phyloP scores from a whole-genome alignment of 2,797 vertebrate species.

The Protonibea diacanthus region DNA sequence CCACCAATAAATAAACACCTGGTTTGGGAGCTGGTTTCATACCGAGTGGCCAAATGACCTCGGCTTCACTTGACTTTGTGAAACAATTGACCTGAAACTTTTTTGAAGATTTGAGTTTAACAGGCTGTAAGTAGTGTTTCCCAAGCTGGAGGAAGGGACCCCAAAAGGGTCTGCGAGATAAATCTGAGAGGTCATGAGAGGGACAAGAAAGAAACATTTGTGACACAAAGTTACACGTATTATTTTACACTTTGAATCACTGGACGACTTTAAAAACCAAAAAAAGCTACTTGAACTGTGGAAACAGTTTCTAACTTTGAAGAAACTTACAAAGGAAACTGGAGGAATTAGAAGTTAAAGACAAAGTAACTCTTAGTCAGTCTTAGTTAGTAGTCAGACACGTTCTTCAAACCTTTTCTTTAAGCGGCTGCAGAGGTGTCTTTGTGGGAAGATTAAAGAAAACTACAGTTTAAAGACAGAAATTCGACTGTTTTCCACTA shows the following conservation, averaged over 20 bases:
- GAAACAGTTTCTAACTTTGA: no score
- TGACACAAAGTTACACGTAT: not conserved
- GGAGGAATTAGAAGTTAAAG: no score
- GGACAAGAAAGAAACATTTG: not conserved
- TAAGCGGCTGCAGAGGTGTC: no score
- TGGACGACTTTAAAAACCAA: no score
- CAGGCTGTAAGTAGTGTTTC: not conserved
- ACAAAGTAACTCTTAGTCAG: no score
- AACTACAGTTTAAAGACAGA: no score
- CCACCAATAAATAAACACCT: conserved; percentile 71
- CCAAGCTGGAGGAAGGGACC: not conserved
- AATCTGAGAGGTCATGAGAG: not conserved
- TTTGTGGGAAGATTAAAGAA: no score
- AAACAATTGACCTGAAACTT: not conserved
- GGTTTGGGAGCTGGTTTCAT: conserved; percentile 35
- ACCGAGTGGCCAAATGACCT: conserved; percentile 20
- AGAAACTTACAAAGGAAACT: no score
- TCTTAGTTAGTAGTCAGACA: no score
- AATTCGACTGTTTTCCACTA: no score
- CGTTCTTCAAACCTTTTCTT: no score
- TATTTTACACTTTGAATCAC: not conserved
- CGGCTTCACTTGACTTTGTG: not conserved
- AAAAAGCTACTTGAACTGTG: no score
- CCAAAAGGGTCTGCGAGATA: not conserved
- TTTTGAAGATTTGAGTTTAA: not conserved